Conservation (phyloP, 2,888 invertebrate species). For the Alloscopus bannaensis region DNA sequence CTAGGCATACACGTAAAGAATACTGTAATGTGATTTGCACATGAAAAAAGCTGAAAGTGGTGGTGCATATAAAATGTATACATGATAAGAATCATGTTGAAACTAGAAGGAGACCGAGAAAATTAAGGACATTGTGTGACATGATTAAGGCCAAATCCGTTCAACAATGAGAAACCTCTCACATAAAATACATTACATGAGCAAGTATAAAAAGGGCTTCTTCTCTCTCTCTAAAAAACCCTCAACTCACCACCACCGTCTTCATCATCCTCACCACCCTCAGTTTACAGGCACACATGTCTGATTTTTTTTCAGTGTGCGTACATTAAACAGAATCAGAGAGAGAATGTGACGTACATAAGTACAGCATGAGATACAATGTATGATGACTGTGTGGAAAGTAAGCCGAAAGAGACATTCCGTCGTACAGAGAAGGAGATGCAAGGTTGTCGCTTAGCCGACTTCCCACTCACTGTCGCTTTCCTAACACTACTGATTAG, state of each 20-base stretch:
- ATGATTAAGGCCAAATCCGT: conserved; percentile 67
- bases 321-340: no score
- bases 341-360: no score
- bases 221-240: conserved; percentile 3
- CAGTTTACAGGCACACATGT: background rate
- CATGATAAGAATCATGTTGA: conserved; percentile 62
- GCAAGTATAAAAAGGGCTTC: conserved; percentile 47
- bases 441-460: conserved; percentile 65
- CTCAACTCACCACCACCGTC: background rate
- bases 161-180: conserved; percentile 67
- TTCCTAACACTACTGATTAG: conserved; percentile 52
- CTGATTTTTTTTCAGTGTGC: no score
- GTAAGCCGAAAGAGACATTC: conserved; percentile 25
- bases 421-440: conserved; percentile 59
- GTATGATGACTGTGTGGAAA: background rate
- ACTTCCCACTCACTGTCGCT: conserved; percentile 67
- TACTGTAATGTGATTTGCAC: background rate
- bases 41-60: conserved; percentile 48
- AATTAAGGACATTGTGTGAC: conserved; percentile 68
- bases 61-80: no score
- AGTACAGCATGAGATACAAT: no score
- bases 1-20: conserved; percentile 2
- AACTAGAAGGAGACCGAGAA: conserved; percentile 67
- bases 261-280: background rate
- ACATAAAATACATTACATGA: conserved; percentile 64